Evolutionary conservation across 1,140 invertebrate genomes (phyloP).

Genomic region (Drosophila funebris): DNA sequence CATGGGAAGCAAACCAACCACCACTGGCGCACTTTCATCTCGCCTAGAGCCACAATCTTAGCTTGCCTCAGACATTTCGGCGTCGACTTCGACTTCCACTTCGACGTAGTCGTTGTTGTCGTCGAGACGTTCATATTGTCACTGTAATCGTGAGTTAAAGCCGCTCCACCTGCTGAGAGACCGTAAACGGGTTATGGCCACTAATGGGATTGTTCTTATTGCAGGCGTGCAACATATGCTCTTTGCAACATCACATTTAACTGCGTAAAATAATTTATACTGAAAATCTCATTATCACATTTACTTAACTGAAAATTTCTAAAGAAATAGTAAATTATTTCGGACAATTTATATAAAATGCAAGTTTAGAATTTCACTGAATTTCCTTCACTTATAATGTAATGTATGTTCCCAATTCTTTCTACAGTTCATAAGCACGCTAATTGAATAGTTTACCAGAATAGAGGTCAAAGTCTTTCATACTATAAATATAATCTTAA

Average conservation of each 20-base stretch:
- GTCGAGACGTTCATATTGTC: conserved; percentile 10
- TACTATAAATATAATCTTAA: background rate
- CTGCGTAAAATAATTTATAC: background rate
- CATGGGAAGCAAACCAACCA: conserved; percentile 43
- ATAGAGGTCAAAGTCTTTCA: background rate
- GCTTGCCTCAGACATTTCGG: conserved; percentile 39
- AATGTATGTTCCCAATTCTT: background rate
- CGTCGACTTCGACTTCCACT: conserved; percentile 4
- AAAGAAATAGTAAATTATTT: too few species aligned
- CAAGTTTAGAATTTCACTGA: too few species aligned
- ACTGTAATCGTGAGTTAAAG: conserved; percentile 21
- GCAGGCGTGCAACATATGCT: conserved; percentile 7
- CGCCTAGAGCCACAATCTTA: conserved; percentile 10
- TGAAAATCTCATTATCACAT: background rate
- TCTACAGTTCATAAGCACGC: background rate
- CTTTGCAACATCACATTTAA: conserved; percentile 9
- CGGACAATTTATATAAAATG: too few species aligned
- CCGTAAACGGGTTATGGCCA: conserved; percentile 12
- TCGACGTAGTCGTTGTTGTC: background rate
- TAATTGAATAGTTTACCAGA: conserved; percentile 1
- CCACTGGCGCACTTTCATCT: conserved; percentile 51
- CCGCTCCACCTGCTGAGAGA: conserved; percentile 4
- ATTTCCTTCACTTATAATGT: background rate
- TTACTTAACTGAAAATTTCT: background rate
- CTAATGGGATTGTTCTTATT: conserved; percentile 27